Conservation (phyloP, 2,113 vertebrate species). For the Pristiophorus japonicus region DNA sequence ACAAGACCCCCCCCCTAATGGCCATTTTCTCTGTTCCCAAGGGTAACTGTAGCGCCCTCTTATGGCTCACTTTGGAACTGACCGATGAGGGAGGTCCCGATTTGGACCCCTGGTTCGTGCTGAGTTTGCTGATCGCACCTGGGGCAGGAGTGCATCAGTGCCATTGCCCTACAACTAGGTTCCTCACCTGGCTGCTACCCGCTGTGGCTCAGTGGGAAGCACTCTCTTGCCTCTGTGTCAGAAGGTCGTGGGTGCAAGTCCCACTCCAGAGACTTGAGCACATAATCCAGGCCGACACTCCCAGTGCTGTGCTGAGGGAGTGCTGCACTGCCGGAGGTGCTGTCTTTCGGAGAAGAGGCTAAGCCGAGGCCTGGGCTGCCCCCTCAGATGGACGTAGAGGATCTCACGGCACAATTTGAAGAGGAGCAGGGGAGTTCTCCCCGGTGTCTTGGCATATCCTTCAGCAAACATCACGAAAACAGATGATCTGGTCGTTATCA, state of each 20-base stretch:
- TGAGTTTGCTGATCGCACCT: not conserved
- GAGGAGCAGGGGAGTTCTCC: not conserved
- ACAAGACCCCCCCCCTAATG: not conserved
- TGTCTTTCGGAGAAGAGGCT: not conserved
- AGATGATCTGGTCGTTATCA: not conserved
- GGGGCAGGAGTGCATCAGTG: not conserved
- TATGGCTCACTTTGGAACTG: not conserved
- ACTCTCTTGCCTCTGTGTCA: not conserved
- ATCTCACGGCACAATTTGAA: not conserved
- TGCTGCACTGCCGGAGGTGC: not conserved
- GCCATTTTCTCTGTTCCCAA: not conserved
- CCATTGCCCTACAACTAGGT: not conserved
- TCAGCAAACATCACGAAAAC: not conserved
- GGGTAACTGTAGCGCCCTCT: not conserved
- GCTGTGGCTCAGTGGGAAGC: not conserved
- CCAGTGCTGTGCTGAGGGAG: not conserved
- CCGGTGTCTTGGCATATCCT: not conserved
- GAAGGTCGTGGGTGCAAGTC: too few relatives aligned
- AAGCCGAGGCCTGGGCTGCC: not conserved
- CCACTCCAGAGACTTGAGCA: not conserved
- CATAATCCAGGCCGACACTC: not conserved
- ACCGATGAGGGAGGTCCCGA: too few relatives aligned
- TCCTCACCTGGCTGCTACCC: too few relatives aligned
- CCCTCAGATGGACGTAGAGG: not conserved
- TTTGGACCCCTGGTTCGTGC: not conserved